Base-by-base conservation (phyloP, 1,140 invertebrate genomes). In the Papilio polytes region DNA sequence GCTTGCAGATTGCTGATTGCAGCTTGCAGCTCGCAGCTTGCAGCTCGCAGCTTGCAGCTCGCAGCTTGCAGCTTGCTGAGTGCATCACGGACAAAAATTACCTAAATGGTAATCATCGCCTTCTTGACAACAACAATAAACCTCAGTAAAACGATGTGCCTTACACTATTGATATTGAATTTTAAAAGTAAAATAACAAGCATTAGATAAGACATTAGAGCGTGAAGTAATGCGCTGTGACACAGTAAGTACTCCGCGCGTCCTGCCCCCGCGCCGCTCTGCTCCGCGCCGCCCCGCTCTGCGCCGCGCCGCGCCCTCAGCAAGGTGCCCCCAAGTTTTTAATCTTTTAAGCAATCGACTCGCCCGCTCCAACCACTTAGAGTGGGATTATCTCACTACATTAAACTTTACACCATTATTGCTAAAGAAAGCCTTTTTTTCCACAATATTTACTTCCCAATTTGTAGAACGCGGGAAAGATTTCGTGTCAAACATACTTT, bases 311-410 rank as follows among this genome's bases (percentile, higher is more conserved):
- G 73, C 26, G 70, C 82, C 51, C 80, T 85, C 80, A 80, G 56
- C 81, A 84, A 81, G 83, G 85, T 84, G 84, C 48, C 46, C 74
- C 81, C 80, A 86, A 88, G 82, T 86, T 88, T 88, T 88, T 86
- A 88, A 88, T 88, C 86, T 88, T 85, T 82, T 85, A 83, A 83
- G 86, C 81, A 80, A 86, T 79, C 74, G 66, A 80, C 73, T 63
- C 74, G 70, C 74, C 81, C 73, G 78, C 83, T 26, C 22, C 51
- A 84, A 81, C 83, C 84, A 84, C 83, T 85, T 82, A 83, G 59
- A 44, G 41, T 70, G 20, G 78, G 84, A 86, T 88, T 85, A 88
- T 85, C 85, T 87, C 83, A 83, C 85, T 82, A 86, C 87, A 85
- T 86, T 86, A 81, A 87, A 86, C 86, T 79, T 83, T 73, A 84